Percentiles rank a stretch among this genome's conserved stretches.
Evolutionary conservation across 2,888 invertebrate species (phyloP).

Genomic region (Buathra laborator): DNA sequence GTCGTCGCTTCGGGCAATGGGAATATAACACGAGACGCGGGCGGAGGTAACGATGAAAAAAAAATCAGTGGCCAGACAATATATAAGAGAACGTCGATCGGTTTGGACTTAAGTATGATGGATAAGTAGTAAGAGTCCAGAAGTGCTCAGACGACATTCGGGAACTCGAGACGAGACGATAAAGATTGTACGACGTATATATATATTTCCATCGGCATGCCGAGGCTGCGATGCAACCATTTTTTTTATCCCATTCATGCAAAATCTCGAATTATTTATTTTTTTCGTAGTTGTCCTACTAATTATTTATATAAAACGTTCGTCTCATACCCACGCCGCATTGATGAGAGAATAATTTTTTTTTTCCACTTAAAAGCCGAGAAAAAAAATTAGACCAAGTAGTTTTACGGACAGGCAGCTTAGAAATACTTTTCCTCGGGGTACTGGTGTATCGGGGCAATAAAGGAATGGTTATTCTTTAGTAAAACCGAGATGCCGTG

Average conservation of each 20-base stretch:
- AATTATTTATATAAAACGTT: not conserved
- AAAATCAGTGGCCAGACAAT: not conserved
- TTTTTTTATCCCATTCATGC: not conserved
- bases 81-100: conserved; percentile 9
- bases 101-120: conserved; percentile 19
- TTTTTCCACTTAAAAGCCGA: not conserved
- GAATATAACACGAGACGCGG: not conserved
- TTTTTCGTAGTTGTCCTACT: not conserved
- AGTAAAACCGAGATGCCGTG: conserved; percentile 23
- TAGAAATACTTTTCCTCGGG: not conserved
- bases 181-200: not conserved
- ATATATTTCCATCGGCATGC: not conserved
- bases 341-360: not conserved
- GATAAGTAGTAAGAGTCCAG: conserved; percentile 36
- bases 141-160: conserved; percentile 23
- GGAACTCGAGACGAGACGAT: not conserved
- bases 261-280: not conserved
- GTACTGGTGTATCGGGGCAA: conserved; percentile 7
- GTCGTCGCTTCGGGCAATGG: not conserved
- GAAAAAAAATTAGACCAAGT: not conserved
- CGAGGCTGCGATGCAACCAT: not conserved
- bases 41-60: not conserved
- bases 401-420: not conserved
- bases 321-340: not conserved
- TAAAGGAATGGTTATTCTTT: conserved; percentile 26